A percentile compares a stretch with the other conserved stretches of the same genome.
These are phyloP conservation scores for Vulpes lagopus DNA, from an alignment of 2,113 vertebrate genomes.

Conservation along the genomic window DNA sequence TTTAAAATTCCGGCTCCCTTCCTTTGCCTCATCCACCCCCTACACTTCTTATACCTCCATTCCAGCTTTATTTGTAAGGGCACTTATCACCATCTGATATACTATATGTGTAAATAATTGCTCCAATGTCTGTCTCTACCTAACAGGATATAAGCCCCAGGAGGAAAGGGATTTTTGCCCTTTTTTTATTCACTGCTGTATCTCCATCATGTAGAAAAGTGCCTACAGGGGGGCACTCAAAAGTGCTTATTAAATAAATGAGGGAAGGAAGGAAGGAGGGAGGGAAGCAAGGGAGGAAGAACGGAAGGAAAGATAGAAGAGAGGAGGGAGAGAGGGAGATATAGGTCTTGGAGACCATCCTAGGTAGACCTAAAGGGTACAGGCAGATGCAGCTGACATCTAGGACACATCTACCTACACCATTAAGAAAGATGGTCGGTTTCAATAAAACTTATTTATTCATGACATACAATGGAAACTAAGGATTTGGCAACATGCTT, in stretches of 20 bases:
- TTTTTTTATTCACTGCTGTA: neutral
- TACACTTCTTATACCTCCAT: neutral
- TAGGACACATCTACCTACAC: neutral
- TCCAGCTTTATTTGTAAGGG: neutral
- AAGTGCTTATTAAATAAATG: neutral
- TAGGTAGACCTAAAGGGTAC: neutral
- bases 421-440: neutral
- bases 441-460: conserved; percentile 29
- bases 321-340: neutral
- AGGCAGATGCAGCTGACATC: neutral
- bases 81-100: neutral
- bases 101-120: neutral
- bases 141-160: neutral
- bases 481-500: conserved; percentile 7
- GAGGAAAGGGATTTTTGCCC: neutral
- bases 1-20: neutral
- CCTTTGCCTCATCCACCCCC: neutral
- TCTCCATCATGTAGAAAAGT: neutral
- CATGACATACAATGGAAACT: neutral
- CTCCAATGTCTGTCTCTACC: neutral
- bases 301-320: neutral
- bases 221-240: neutral
- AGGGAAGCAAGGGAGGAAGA: too few relatives aligned
- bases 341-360: neutral
- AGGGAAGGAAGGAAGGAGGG: neutral